phyloP scores from a whole-genome alignment of 2,888 invertebrate genomes.

The Brachyptera risi region DNA sequence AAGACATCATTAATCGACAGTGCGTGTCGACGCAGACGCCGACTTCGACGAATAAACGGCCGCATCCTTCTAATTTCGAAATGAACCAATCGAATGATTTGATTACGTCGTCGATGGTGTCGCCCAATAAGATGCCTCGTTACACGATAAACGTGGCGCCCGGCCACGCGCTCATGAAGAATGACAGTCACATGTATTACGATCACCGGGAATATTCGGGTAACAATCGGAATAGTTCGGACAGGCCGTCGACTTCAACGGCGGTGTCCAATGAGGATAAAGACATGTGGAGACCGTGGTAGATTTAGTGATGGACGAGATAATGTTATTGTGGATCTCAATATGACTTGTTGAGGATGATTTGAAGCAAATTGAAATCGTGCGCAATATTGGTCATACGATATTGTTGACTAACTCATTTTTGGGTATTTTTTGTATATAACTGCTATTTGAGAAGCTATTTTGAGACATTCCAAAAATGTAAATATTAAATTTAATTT shows the following conservation, averaged over 20 bases:
- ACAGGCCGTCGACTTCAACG: constrained; percentile 11
- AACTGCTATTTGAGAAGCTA: not conserved
- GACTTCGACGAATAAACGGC: not conserved
- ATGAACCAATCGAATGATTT: not conserved
- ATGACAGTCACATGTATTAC: not conserved
- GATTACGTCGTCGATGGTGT: constrained; percentile 7
- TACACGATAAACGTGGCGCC: not conserved
- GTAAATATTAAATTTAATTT: not conserved
- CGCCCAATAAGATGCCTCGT: constrained; percentile 7
- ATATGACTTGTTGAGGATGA: too few species aligned
- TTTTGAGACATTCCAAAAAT: constrained; percentile 5
- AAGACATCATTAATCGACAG: not conserved
- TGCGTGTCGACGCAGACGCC: constrained; percentile 13
- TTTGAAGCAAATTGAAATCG: too few species aligned
- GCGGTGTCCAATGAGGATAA: not conserved
- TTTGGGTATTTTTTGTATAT: too few species aligned
- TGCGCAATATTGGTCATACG: too few species aligned
- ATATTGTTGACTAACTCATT: too few species aligned
- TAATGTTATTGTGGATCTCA: too few species aligned
- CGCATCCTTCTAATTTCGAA: not conserved
- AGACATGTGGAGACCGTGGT: constrained; percentile 17
- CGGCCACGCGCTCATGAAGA: not conserved
- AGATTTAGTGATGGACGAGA: too few species aligned
- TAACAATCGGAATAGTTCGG: not conserved
- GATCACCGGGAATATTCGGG: not conserved